phyloP scores from a whole-genome alignment of 2,888 invertebrate species.

The Sipha maydis region DNA sequence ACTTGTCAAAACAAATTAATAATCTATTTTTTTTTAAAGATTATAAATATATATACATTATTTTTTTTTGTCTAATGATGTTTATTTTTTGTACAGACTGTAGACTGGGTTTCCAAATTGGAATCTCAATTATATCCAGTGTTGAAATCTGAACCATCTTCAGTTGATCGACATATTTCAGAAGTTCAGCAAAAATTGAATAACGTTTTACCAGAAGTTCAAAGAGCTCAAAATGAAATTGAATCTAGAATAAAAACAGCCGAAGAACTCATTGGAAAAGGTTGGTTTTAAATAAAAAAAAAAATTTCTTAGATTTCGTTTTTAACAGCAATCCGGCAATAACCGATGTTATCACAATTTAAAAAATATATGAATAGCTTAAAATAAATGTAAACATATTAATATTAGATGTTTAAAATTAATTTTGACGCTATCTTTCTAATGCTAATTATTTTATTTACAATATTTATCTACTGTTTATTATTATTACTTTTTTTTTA shows the following conservation, averaged over 20 bases:
- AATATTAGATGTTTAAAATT: no score
- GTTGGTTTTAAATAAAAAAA: conserved; percentile 66
- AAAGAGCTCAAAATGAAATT: conserved; percentile 75
- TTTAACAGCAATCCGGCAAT: neutral
- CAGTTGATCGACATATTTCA: conserved; percentile 71
- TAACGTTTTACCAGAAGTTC: conserved; percentile 73
- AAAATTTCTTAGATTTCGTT: neutral
- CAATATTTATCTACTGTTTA: no score
- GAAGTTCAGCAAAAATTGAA: conserved; percentile 73
- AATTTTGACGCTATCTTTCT: no score
- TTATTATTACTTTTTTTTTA: no score
- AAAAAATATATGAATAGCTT: neutral
- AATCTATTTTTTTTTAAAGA: conserved; percentile 26
- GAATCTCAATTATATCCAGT: conserved; percentile 81
- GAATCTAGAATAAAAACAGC: conserved; percentile 76
- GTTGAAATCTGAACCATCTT: conserved; percentile 74
- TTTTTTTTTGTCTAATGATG: conserved; percentile 21
- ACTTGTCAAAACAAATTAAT: conserved; percentile 47
- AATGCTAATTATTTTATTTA: no score
- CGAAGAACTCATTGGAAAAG: conserved; percentile 74
- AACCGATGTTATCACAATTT: neutral
- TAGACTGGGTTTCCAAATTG: conserved; percentile 76
- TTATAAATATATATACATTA: neutral
- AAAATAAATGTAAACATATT: neutral
- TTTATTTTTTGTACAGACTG: conserved; percentile 70